Percentiles rank a stretch among this genome's conserved stretches.
Conservation (phyloP, 2,113 vertebrate genomes). For the Ammospiza nelsoni region DNA sequence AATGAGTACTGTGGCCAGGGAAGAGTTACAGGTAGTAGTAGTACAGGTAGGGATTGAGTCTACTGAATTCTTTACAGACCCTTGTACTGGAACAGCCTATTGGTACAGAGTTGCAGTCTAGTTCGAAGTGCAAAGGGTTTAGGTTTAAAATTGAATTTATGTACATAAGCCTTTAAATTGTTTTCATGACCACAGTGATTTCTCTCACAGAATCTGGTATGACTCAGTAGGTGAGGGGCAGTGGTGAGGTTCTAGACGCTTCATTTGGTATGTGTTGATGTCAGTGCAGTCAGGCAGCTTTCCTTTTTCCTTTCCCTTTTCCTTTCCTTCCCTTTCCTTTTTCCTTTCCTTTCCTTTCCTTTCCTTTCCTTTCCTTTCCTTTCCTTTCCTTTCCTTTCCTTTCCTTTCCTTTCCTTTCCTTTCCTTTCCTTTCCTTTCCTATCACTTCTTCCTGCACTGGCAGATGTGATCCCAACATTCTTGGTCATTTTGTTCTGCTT, state of each 20-base stretch:
- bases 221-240: background rate
- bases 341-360: too few relatives aligned
- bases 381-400: too few relatives aligned
- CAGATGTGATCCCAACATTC: background rate
- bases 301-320: too few relatives aligned
- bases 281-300: background rate
- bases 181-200: background rate
- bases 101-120: background rate
- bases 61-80: background rate
- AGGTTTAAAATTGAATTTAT: background rate
- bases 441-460: background rate
- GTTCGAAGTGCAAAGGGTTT: background rate
- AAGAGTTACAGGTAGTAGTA: background rate
- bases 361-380: too few relatives aligned
- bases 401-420: too few relatives aligned
- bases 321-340: too few relatives aligned
- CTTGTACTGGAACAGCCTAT: background rate
- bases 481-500: background rate
- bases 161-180: background rate
- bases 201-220: background rate
- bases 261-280: background rate
- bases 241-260: background rate
- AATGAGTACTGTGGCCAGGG: too few relatives aligned
- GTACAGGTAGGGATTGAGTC: background rate
- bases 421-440: too few relatives aligned